Evolutionary conservation across 2,797 vertebrate species (phyloP).

Genomic region (Peromyscus nudipes): DNA sequence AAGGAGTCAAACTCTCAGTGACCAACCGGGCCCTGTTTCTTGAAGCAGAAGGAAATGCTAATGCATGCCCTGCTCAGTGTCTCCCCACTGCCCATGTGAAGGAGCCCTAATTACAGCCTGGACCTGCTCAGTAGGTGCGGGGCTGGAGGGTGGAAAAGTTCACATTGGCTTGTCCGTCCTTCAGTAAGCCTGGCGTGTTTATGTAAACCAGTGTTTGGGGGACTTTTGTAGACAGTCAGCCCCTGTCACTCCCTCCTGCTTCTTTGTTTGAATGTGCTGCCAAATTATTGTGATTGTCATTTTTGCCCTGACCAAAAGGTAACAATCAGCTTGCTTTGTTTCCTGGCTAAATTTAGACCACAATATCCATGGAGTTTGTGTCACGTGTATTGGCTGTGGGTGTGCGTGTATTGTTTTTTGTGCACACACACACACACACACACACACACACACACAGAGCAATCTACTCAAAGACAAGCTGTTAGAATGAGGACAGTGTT

Average conservation of each 20-base stretch:
- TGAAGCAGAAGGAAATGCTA: constrained; percentile 55
- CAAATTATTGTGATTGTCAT: constrained; percentile 68
- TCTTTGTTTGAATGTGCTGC: constrained; percentile 69
- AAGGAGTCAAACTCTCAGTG: constrained; percentile 64
- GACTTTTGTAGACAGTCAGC: constrained; percentile 46
- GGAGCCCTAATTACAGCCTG: constrained; percentile 75
- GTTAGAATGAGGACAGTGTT: constrained; percentile 70
- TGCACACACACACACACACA: not conserved
- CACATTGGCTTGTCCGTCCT: constrained; percentile 55
- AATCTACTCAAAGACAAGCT: constrained; percentile 64
- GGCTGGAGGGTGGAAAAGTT: constrained; percentile 50
- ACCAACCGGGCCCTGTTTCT: constrained; percentile 16
- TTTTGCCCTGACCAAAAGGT: constrained; percentile 65
- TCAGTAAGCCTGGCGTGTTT: constrained; percentile 69
- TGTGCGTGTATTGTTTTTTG: not conserved
- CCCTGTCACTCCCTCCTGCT: constrained; percentile 45
- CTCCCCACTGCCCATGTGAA: constrained; percentile 38
- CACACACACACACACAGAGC: no score
- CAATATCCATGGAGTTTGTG: constrained; percentile 64
- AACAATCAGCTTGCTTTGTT: constrained; percentile 69
- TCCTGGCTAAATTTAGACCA: constrained; percentile 79
- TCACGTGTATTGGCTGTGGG: not conserved
- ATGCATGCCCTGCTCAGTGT: constrained; percentile 54
- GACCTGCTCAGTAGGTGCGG: constrained; percentile 28
- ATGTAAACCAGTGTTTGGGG: constrained; percentile 78